A percentile compares a stretch with the other conserved stretches of the same genome.
phyloP scores from a whole-genome alignment of 2,888 invertebrate genomes.

The Drosophila glabriapex region DNA sequence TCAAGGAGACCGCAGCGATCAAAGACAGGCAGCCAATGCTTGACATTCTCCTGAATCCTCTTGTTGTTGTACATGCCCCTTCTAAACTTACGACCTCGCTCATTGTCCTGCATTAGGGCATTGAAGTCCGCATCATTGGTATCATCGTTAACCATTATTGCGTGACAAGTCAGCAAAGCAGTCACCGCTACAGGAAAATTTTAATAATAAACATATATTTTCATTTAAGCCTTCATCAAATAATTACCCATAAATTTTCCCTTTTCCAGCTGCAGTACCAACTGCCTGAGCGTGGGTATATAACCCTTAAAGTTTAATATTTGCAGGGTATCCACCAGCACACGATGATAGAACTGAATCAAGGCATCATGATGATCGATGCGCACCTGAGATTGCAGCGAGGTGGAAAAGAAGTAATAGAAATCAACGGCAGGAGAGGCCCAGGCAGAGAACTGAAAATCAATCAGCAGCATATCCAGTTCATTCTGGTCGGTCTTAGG shows the following conservation, averaged over 20 bases:
- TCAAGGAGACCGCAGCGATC: slow-evolving; percentile 81
- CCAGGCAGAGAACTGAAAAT: slow-evolving; percentile 84
- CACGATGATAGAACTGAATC: slow-evolving; percentile 79
- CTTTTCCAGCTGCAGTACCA: slow-evolving; percentile 76
- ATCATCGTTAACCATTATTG: slow-evolving; percentile 75
- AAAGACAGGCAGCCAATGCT: slow-evolving; percentile 75
- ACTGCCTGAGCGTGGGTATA: slow-evolving; percentile 80
- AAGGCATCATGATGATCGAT: slow-evolving; percentile 74
- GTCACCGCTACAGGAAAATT: slow-evolving; percentile 62
- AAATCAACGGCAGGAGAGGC: slow-evolving; percentile 82
- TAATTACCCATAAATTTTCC: slow-evolving; percentile 78
- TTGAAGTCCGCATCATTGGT: slow-evolving; percentile 78
- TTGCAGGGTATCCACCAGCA: slow-evolving; percentile 70
- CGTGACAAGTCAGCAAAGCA: slow-evolving; percentile 56
- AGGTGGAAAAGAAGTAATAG: slow-evolving; percentile 82
- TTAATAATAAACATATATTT: background rate
- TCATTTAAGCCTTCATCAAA: background rate
- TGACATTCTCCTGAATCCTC: slow-evolving; percentile 71
- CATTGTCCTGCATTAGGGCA: slow-evolving; percentile 67
- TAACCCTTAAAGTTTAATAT: slow-evolving; percentile 68
- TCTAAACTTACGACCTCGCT: slow-evolving; percentile 64
- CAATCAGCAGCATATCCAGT: slow-evolving; percentile 78
- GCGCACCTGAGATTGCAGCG: slow-evolving; percentile 72
- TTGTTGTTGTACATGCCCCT: slow-evolving; percentile 72
- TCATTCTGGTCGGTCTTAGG: slow-evolving; percentile 25